Evolutionary conservation across 2,113 vertebrate genomes (phyloP), one percentile per base, ranked within the genome.

Genomic region (Danionella cerebrum): DNA sequence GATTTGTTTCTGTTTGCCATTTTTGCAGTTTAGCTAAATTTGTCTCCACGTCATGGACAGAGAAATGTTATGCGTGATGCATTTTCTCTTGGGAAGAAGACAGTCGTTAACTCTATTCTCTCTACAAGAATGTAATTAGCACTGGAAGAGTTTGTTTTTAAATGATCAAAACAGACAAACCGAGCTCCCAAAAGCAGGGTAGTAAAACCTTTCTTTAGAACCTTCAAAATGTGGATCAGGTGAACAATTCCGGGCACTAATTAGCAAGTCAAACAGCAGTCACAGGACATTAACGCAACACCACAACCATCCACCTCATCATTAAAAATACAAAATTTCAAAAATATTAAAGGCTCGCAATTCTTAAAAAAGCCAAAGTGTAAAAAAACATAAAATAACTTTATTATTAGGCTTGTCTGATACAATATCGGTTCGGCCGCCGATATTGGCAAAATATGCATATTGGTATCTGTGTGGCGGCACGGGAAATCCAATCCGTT

Each of bases 1-100:
- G 29, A 69, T 71, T 71, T 75, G 57, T 53, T 59, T 59, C 3
- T 35, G 35, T 52, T 57, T 64, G 41, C 54, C 14, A n/a, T 67
- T 71, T 52, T 27, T 33, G 39, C 38, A 14, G 22, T 27, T 54
- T 47, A 63, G 33, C 42, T 13, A 3, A 33, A 52, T 29, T 18
- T 22, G 25, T 25, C 55, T 39, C 27, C 18, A 24, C 24, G 22
- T 44, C 25, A 19, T 24, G 50, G 31, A n/a, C 62, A 18, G 6
- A 54, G 39, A 57, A 66, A 59, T 11, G 25, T 22, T 16, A 24
- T n/a, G 24, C 10, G 33, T 53, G 25, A 58, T 2, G 42, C 18
- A 24, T 36, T 36, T 36, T 36, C 44, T 33, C 42, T 48, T 1
- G 27, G 41, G 60, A 48, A 22, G 18, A 36, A 25, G 21, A 11